Conservation (phyloP, 2,888 invertebrate species). For the Pomacea canaliculata region DNA sequence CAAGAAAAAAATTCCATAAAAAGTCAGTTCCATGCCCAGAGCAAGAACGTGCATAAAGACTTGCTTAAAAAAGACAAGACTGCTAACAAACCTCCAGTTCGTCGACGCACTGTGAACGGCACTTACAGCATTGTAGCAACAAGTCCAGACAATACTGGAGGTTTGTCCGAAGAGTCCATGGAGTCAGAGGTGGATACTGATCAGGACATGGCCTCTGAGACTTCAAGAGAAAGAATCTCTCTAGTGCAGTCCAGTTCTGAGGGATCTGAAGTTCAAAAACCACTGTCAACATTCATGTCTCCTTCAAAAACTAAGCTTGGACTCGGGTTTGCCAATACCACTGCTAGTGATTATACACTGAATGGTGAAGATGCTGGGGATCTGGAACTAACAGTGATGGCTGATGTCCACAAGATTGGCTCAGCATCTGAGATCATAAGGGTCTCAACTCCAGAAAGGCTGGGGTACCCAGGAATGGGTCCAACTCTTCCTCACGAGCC, state of each 20-base stretch:
- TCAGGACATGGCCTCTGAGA: not conserved
- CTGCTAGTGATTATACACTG: not conserved
- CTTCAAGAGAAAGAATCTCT: not conserved
- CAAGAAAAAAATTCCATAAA: slow-evolving; percentile 41
- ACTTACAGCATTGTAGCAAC: slow-evolving; percentile 30
- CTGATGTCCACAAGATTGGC: slow-evolving; percentile 36
- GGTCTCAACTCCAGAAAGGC: slow-evolving; percentile 17
- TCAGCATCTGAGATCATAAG: slow-evolving; percentile 25
- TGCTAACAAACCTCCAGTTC: slow-evolving; percentile 9
- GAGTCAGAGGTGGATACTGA: slow-evolving; percentile 30
- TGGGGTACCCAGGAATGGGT: slow-evolving; percentile 9
- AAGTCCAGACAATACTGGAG: slow-evolving; percentile 32
- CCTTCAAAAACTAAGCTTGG: slow-evolving; percentile 20
- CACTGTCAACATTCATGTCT: slow-evolving; percentile 23
- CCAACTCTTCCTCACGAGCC: slow-evolving; percentile 3
- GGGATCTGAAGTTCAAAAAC: slow-evolving; percentile 8
- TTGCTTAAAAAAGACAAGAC: slow-evolving; percentile 33
- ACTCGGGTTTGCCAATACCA: not conserved
- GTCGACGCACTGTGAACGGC: slow-evolving; percentile 27
- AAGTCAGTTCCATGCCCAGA: slow-evolving; percentile 38
- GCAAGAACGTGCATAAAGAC: slow-evolving; percentile 43
- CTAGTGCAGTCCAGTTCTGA: slow-evolving; percentile 6
- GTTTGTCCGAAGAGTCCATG: slow-evolving; percentile 37
- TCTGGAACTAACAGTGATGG: slow-evolving; percentile 31
- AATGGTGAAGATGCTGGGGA: slow-evolving; percentile 24